Base-by-base conservation (phyloP, 2,888 invertebrate species). In the Phalera bucephala region DNA sequence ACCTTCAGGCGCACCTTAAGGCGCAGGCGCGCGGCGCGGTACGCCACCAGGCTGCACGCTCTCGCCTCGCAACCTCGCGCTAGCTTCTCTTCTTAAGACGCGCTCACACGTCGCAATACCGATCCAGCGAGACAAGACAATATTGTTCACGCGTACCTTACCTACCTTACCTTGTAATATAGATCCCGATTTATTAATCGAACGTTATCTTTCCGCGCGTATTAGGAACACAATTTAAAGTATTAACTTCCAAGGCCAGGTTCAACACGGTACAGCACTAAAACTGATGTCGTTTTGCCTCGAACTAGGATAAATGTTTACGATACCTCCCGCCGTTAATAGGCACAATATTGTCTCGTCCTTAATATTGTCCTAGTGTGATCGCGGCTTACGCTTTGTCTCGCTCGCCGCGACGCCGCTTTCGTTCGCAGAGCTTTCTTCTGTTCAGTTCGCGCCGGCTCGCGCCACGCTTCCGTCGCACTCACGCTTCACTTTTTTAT, bases 1-100 rank as follows among this genome's bases (percentile, higher is more conserved):
- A 98, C 96, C 97, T 98, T 93, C 96, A 96, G 95, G 96, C 96
- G 94, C 96, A 96, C 95, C 96, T 97, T 95, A 97, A 97, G 96
- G 96, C 97, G 94, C 97, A 97, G 95, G 95, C 95, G 94, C 95
- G 95, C 95, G 94, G 94, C 94, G 94, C 94, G 94, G 94, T 94
- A 94, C 94, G 94, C 93, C 93, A 92, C 91, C 91, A 80, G 83
- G 83, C 86, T 90, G 91, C 91, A 92, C 87, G 84, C 85, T 84
- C 86, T 85, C 80, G 85, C 73, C 75, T 75, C 84, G 86, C 57
- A 56, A 57, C 52, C 82, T 88, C 76, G 77, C 81, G 86, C 82
- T 84, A 77, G 85, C 82, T 88, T 87, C 72, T 80, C 77, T 86
- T 81, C 81, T 10, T 9, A 19, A 25, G 29, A 8, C 29, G 29